Evolutionary conservation across 2,888 invertebrate species (phyloP), one percentile per base, ranked within the genome.

Genomic region (Brenthis daphne): DNA sequence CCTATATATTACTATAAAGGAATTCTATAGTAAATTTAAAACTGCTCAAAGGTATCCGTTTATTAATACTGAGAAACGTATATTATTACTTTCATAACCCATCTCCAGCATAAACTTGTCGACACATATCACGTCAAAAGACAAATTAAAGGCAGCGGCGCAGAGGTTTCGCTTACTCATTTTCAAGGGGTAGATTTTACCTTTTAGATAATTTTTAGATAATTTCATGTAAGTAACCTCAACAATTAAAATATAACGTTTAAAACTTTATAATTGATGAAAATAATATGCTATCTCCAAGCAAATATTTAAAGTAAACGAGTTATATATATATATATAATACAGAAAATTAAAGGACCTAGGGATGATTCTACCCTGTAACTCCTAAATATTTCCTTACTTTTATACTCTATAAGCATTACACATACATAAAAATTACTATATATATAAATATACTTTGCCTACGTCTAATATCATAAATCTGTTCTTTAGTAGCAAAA

Each of bases 51-150:
- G 61, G 61, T 65, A 68, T 68, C 64, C 60, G 58, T 67, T 69
- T 67, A 69, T 69, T 67, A 71, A 71, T 71, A 71, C 69, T 57
- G 48, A 69, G 71, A 71, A 71, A 64, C 66, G 55, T 57, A 64
- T 66, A 69, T 71, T 66, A 69, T 71, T 67, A 72, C 66, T 64
- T 67, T 67, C 64, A 64, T 61, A 69, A 69, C 71, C 64, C 71
- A 67, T 67, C 66, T 64, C 64, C 68, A 63, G 65, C 68, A 73
- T 71, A 73, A 68, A 73, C 68, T 57, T 65, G 73, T 70, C 68
- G 73, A 73, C 73, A 73, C 70, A 65, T 73, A 73, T 73, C 73
- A 73, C 73, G 70, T 73, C 71, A 73, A 73, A 73, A 73, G 68
- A 71, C 70, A 71, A 73, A 73, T 71, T 73, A 73, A 73, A 73